Percentiles rank a stretch among this genome's conserved stretches.
Evolutionary conservation across 2,113 vertebrate species (phyloP).

Genomic region (Rhineura floridana): DNA sequence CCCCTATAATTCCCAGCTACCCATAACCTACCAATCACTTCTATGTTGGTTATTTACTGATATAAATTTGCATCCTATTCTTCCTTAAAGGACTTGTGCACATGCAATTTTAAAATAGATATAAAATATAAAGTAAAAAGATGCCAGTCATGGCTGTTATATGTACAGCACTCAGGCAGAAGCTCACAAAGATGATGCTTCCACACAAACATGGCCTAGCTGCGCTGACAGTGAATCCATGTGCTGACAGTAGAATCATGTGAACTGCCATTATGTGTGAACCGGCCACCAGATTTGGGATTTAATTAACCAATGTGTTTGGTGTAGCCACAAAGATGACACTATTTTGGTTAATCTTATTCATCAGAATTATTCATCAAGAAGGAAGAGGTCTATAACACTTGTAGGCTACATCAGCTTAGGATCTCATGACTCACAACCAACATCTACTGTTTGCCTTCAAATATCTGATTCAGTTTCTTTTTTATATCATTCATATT

Average conservation of each 20-base stretch:
- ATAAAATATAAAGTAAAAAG: not conserved
- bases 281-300: too few species aligned
- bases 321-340: not conserved
- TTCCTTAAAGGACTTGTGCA: not conserved
- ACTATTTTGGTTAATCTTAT: not conserved
- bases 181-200: not conserved
- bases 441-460: not conserved
- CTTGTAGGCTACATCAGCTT: not conserved
- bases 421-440: not conserved
- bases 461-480: not conserved
- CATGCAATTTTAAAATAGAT: not conserved
- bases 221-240: not conserved
- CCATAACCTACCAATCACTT: not conserved
- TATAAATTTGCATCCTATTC: not conserved
- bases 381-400: not conserved
- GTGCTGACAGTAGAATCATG: too few species aligned
- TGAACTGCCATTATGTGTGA: too few species aligned
- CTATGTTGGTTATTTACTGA: not conserved
- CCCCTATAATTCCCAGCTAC: not conserved
- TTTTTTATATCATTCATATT: not conserved
- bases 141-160: not conserved
- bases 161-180: not conserved
- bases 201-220: not conserved
- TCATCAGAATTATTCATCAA: not conserved
- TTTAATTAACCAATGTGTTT: not conserved